Evolutionary conservation across 2,113 vertebrate genomes (phyloP).

Genomic region (Charina bottae): DNA sequence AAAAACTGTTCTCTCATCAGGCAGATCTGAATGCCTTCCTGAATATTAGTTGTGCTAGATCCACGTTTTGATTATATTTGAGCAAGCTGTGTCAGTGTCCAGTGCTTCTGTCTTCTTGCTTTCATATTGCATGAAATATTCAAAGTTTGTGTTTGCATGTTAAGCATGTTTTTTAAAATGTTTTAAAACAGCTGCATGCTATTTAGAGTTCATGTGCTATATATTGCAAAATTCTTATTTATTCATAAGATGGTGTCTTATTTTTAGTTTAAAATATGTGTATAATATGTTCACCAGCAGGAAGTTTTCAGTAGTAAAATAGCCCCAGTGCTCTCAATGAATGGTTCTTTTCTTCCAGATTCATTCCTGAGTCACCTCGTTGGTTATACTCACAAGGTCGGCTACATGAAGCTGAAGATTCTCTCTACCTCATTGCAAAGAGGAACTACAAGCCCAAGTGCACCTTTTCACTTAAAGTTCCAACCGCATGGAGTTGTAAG

Average conservation of each 20-base stretch:
- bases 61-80: not conserved
- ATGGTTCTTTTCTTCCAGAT: conserved; percentile 69
- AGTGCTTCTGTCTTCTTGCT: not conserved
- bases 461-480: conserved; percentile 69
- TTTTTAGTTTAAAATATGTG: not conserved
- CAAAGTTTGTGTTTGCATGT: not conserved
- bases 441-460: conserved; percentile 74
- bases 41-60: not conserved
- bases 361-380: conserved; percentile 83
- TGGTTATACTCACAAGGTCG: conserved; percentile 82
- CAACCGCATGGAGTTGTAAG: conserved; percentile 54
- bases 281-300: conserved; percentile 3
- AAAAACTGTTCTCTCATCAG: not conserved
- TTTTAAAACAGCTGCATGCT: not conserved
- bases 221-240: not conserved
- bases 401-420: conserved; percentile 76
- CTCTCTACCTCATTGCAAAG: conserved; percentile 76
- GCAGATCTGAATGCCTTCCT: not conserved
- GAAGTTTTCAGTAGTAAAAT: not conserved
- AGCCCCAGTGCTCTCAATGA: not conserved
- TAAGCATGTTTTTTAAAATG: not conserved
- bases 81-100: not conserved
- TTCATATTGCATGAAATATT: not conserved
- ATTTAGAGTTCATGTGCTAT: not conserved
- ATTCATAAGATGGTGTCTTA: not conserved